Conservation (phyloP, 1,140 invertebrate species). For the Hylaeus anthracinus region DNA sequence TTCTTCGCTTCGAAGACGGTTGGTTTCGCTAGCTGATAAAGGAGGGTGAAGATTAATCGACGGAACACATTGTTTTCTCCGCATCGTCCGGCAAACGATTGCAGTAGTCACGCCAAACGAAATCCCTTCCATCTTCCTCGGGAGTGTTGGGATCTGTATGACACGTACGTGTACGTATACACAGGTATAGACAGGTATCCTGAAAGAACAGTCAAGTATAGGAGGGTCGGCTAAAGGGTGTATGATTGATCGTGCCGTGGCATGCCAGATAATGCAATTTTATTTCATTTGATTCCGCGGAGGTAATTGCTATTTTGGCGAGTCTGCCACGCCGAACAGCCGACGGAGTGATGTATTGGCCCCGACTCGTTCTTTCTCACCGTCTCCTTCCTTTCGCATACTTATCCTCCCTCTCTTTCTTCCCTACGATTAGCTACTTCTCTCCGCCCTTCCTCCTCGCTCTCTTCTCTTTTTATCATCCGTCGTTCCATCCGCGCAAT, state of each 20-base stretch:
- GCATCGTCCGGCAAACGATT: constrained; percentile 54
- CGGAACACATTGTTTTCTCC: constrained; percentile 28
- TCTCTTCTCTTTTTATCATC: constrained; percentile 13
- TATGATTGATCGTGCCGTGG: constrained; percentile 79
- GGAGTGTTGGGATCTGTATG: constrained; percentile 30
- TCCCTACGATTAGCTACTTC: constrained; percentile 34
- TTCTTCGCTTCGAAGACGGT: background rate
- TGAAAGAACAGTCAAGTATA: constrained; percentile 58
- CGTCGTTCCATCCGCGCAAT: constrained; percentile 36
- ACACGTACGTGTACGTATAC: background rate
- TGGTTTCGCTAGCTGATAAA: background rate
- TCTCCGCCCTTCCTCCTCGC: background rate
- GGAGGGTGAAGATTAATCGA: constrained; percentile 37
- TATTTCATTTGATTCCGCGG: constrained; percentile 80
- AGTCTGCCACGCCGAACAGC: constrained; percentile 68
- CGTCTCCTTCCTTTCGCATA: constrained; percentile 41
- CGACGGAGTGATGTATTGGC: constrained; percentile 78
- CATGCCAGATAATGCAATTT: constrained; percentile 81
- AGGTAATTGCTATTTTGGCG: constrained; percentile 81
- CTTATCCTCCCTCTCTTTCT: constrained; percentile 48
- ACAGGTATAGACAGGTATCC: constrained; percentile 58
- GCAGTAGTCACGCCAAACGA: constrained; percentile 51
- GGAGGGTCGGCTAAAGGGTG: constrained; percentile 71
- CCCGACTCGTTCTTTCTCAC: constrained; percentile 66
- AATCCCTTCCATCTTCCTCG: constrained; percentile 59